Evolutionary conservation across 2,888 invertebrate species (phyloP).

Genomic region (Ormyrus rosae): DNA sequence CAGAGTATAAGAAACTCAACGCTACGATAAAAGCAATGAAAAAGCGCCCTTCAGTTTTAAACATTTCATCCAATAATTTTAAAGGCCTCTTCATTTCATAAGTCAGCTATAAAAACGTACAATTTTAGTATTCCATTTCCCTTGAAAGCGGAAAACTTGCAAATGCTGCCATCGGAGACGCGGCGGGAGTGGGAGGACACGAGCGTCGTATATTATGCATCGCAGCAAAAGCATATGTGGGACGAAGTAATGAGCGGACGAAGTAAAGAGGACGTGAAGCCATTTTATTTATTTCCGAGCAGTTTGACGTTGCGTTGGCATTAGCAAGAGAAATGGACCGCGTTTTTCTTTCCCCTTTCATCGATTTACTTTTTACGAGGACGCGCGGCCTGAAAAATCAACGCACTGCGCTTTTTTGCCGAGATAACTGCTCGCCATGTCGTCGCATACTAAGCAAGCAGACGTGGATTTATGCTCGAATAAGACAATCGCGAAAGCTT

Average conservation of each 20-base stretch:
- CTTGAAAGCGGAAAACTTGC: conserved; percentile 67
- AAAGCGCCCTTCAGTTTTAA: conserved; percentile 61
- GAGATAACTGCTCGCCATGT: no score
- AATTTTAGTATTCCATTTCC: no score
- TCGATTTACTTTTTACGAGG: neutral
- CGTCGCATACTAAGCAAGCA: no score
- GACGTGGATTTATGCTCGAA: no score
- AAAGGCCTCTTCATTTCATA: no score
- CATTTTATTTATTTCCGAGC: conserved; percentile 13
- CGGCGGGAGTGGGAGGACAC: conserved; percentile 23
- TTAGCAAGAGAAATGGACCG: neutral
- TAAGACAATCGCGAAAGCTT: no score
- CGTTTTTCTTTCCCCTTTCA: neutral
- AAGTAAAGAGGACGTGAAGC: neutral
- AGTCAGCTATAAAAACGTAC: no score
- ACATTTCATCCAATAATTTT: conserved; percentile 51
- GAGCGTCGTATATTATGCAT: neutral
- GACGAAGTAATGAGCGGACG: neutral
- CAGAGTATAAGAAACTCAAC: no score
- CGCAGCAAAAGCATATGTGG: neutral
- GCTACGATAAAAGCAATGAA: conserved; percentile 60
- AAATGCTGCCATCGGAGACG: conserved; percentile 59
- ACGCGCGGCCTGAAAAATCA: no score
- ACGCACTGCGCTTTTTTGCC: no score
- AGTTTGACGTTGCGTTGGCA: conserved; percentile 14